phyloP scores from a whole-genome alignment of 2,888 invertebrate species.

The Rhorus exstirpatorius region DNA sequence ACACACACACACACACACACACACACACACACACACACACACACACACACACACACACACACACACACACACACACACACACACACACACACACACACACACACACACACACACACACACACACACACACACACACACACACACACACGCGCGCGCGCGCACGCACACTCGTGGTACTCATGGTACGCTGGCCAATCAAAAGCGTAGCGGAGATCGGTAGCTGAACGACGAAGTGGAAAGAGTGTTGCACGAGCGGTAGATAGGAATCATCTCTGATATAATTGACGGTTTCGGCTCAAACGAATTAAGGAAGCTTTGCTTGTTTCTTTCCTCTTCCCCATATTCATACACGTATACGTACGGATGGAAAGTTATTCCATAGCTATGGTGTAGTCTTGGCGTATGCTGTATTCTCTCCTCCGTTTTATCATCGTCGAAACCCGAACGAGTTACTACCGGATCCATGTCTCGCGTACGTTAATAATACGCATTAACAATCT shows the following conservation, averaged over 20 bases:
- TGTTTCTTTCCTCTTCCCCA: slow-evolving; percentile 16
- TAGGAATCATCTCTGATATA: slow-evolving; percentile 59
- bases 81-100: too few species aligned
- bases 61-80: too few species aligned
- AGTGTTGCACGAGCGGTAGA: neutral
- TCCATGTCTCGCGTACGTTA: slow-evolving; percentile 28
- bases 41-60: too few species aligned
- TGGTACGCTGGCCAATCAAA: too few species aligned
- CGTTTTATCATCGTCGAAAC: slow-evolving; percentile 43
- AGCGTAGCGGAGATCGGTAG: slow-evolving; percentile 20
- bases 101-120: too few species aligned
- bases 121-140: too few species aligned
- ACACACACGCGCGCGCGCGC: too few species aligned
- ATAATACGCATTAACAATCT: slow-evolving; percentile 60
- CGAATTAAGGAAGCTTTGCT: slow-evolving; percentile 58
- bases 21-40: too few species aligned
- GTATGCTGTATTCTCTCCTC: slow-evolving; percentile 25
- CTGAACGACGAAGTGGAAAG: slow-evolving; percentile 1
- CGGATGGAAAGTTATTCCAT: slow-evolving; percentile 4
- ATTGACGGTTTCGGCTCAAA: slow-evolving; percentile 64
- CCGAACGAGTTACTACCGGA: slow-evolving; percentile 28
- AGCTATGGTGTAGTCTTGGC: neutral
- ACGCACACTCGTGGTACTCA: too few species aligned
- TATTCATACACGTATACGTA: neutral
- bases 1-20: too few species aligned